phyloP scores from a whole-genome alignment of 2,888 invertebrate species.

The Ctena decussata region DNA sequence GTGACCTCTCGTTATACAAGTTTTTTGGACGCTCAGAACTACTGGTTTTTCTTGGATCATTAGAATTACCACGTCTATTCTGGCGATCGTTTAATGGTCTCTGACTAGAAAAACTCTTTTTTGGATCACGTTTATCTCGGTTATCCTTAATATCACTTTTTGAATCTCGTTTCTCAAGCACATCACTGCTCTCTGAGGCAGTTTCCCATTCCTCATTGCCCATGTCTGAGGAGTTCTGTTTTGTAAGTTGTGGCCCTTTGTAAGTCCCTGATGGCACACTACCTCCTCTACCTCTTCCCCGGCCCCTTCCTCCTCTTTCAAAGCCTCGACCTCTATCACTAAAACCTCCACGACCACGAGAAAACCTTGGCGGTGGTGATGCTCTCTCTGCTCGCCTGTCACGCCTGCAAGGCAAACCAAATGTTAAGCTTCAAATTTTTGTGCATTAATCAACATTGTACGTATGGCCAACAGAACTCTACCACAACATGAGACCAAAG shows the following conservation, averaged over 20 bases:
- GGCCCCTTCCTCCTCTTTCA: slow-evolving; percentile 81
- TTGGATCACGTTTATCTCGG: slow-evolving; percentile 76
- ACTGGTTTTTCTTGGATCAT: slow-evolving; percentile 59
- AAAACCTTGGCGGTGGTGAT: slow-evolving; percentile 79
- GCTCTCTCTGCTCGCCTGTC: slow-evolving; percentile 76
- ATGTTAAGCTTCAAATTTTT: too few species aligned
- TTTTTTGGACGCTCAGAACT: slow-evolving; percentile 71
- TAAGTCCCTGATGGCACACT: slow-evolving; percentile 68
- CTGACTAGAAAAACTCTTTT: slow-evolving; percentile 87
- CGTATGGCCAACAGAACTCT: too few species aligned
- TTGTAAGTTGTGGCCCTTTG: slow-evolving; percentile 82
- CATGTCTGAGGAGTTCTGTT: slow-evolving; percentile 85
- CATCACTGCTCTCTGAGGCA: slow-evolving; percentile 92
- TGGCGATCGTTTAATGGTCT: slow-evolving; percentile 85
- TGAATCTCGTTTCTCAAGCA: slow-evolving; percentile 81
- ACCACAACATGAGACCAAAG: too few species aligned
- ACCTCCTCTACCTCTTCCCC: slow-evolving; percentile 88
- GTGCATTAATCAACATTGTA: too few species aligned
- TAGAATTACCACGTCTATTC: slow-evolving; percentile 73
- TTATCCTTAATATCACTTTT: slow-evolving; percentile 80
- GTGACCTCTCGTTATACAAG: slow-evolving; percentile 80
- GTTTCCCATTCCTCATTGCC: slow-evolving; percentile 91
- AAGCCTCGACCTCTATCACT: slow-evolving; percentile 76
- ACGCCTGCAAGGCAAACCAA: slow-evolving; percentile 32
- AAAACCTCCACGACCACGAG: slow-evolving; percentile 64